These are phyloP conservation scores for Hippopotamyrus pictus DNA, from an alignment of 2,797 vertebrate genomes.

Conservation along the genomic window DNA sequence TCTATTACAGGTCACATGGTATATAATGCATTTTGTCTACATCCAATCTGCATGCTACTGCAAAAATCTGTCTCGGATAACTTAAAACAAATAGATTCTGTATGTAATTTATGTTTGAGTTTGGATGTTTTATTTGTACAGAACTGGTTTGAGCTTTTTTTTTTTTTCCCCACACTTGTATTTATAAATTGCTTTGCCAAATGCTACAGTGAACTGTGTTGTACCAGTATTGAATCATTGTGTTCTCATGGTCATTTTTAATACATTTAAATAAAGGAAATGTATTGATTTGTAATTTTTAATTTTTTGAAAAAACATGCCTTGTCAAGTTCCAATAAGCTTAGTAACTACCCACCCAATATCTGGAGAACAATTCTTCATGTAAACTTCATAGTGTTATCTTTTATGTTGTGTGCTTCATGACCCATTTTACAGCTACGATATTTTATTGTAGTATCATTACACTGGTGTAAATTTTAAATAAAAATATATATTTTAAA, in stretches of 20 bases:
- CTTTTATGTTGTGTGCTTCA: conserved; percentile 35
- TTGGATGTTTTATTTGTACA: not conserved
- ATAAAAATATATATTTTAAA: conserved; percentile 53
- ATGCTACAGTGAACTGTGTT: conserved; percentile 54
- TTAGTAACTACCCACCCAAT: conserved; percentile 52
- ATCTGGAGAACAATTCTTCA: conserved; percentile 42
- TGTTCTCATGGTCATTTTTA: not conserved
- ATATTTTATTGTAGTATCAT: conserved; percentile 61
- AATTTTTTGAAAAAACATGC: conserved; percentile 61
- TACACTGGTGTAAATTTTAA: conserved; percentile 73
- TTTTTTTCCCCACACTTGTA: not conserved
- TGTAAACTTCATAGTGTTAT: conserved; percentile 59
- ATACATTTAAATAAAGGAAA: conserved; percentile 68
- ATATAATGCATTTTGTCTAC: conserved; percentile 54
- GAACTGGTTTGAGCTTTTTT: not conserved
- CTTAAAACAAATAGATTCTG: conserved; percentile 31
- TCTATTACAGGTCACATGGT: conserved; percentile 64
- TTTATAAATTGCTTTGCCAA: conserved; percentile 49
- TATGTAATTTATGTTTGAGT: conserved; percentile 46
- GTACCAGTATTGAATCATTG: conserved; percentile 26
- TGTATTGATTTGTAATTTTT: conserved; percentile 58
- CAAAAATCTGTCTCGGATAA: not conserved
- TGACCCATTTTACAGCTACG: conserved; percentile 40
- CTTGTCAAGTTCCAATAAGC: conserved; percentile 53
- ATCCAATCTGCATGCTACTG: conserved; percentile 26